Evolutionary conservation across 92 coral and sea anemone genomes (phyloP).

Genomic region (Phenganax stokvisi): DNA sequence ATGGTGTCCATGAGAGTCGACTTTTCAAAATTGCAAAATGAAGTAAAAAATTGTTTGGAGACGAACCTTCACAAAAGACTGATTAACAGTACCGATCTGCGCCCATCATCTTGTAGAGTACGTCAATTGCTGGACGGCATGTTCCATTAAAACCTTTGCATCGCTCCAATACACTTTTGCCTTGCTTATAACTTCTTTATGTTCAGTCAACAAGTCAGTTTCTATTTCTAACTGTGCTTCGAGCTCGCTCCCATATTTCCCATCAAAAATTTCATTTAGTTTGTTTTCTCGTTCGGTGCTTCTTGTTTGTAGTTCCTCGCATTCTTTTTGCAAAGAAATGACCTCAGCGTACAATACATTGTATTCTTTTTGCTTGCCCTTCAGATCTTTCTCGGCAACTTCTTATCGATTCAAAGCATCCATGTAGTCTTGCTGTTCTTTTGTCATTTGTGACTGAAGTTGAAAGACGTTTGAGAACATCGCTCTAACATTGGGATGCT

Average conservation of each 20-base stretch:
- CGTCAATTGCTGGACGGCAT: conserved; percentile 63
- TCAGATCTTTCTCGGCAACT: conserved; percentile 74
- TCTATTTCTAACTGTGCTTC: conserved; percentile 87
- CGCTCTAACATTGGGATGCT: conserved; percentile 66
- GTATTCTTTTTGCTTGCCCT: conserved; percentile 59
- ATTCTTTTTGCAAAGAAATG: conserved; percentile 41
- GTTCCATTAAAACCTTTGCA: conserved; percentile 58
- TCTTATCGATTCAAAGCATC: conserved; percentile 87
- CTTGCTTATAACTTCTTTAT: conserved; percentile 61
- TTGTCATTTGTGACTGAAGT: conserved; percentile 60
- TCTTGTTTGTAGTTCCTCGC: conserved; percentile 48
- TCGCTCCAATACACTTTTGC: conserved; percentile 67
- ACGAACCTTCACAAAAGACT: conserved; percentile 60
- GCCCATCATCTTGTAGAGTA: conserved; percentile 94
- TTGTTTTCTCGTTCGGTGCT: conserved; percentile 52
- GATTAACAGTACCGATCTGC: conserved; percentile 66
- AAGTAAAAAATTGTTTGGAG: neutral
- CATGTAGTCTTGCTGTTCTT: conserved; percentile 80
- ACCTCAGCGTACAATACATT: conserved; percentile 61
- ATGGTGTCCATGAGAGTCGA: too few species aligned
- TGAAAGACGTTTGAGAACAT: conserved; percentile 65
- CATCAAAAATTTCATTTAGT: conserved; percentile 76
- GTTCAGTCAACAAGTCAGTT: conserved; percentile 62
- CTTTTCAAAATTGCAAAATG: neutral
- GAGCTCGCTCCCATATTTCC: conserved; percentile 80